Evolutionary conservation across 2,888 invertebrate species (phyloP), one percentile per base, ranked within the genome.

Genomic region (Heliconius erato): DNA sequence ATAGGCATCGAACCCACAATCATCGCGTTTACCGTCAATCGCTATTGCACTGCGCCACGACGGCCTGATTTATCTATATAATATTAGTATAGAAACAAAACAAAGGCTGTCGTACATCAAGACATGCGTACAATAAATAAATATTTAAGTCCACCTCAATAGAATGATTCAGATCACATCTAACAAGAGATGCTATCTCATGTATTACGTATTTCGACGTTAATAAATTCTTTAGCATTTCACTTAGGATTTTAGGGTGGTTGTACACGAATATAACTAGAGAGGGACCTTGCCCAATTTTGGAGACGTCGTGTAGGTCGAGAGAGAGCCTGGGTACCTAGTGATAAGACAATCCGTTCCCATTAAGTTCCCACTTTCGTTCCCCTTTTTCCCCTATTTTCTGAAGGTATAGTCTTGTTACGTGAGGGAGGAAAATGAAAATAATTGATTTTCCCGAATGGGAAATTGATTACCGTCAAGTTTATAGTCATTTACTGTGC

Each of bases 121-220:
- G 78, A 68, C 44, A 40, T 78, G 28, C 68, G 44, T 26, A 78
- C 78, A 78, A 67, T 78, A 78, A 68, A 78, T 78, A 83, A 83
- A 85, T 85, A 83, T 82, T 83, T 81, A 79, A 85, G 82, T 82
- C 79, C 74, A 49, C 68, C 49, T 69, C 83, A 84, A 85, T 79
- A 82, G 83, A 85, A 82, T 85, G 84, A 83, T 84, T 85, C 84
- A 85, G 85, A 85, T 85, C 84, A 82, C 71, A 72, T 81, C 79
- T 59, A 54, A 83, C 82, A 82, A 82, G 79, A 83, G 86, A 86
- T 86, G 76, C 67, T 80, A 85, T 86, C 86, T 83, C 71, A 49
- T 80, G 72, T 59, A 78, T 82, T 76, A 83, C 81, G 82, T 83
- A 85, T 85, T 85, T 80, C 80, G 74, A 84, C 82, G 79, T 83